Conservation (phyloP, 2,888 invertebrate species). For the Stenurella melanura region DNA sequence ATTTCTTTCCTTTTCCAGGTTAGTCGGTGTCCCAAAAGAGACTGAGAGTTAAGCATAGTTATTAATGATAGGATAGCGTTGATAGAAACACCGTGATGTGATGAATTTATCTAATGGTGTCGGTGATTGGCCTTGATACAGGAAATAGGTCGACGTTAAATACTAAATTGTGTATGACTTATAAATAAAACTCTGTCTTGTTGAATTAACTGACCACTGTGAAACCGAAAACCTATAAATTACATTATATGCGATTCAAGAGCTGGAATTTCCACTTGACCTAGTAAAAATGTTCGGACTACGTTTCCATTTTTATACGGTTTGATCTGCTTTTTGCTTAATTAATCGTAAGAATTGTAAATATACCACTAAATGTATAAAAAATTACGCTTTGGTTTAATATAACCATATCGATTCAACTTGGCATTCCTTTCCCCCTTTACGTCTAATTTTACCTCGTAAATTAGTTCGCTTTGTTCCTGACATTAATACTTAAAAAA, state of each 20-base stretch:
- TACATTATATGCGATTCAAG: not conserved
- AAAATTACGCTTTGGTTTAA: not conserved
- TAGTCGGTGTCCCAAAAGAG: no score
- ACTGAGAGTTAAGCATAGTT: no score
- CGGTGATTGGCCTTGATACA: no score
- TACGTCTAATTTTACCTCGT: no score
- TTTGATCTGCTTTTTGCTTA: not conserved
- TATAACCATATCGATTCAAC: not conserved
- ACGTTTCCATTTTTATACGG: not conserved
- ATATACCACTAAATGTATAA: not conserved
- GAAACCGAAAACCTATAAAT: conserved; percentile 1
- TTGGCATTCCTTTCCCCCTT: no score
- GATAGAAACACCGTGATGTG: no score
- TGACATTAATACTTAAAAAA: no score
- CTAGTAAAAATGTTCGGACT: not conserved
- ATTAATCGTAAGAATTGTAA: not conserved
- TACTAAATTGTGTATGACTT: not conserved
- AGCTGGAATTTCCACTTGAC: not conserved
- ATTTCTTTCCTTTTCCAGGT: no score
- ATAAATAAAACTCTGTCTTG: not conserved
- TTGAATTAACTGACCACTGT: not conserved
- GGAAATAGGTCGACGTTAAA: no score
- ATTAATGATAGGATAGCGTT: no score
- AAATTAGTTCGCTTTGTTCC: no score
- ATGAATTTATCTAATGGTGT: no score